Evolutionary conservation across 2,113 vertebrate species (phyloP).

Genomic region (Calidris pygmaea): DNA sequence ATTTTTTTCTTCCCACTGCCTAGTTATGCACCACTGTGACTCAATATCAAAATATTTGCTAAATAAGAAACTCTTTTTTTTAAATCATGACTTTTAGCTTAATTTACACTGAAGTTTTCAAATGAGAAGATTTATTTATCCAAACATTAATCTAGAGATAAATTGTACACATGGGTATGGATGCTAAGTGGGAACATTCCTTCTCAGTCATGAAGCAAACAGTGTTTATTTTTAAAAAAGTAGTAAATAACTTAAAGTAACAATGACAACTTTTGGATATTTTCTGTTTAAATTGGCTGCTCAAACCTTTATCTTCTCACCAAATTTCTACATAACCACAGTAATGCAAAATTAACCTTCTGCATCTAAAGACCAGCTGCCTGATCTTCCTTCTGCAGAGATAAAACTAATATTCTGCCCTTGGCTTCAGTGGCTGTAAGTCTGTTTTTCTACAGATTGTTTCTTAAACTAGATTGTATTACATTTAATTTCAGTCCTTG

Average conservation of each 20-base stretch:
- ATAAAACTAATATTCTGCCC: neutral
- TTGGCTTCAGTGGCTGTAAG: neutral
- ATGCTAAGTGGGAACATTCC: neutral
- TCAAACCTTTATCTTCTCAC: neutral
- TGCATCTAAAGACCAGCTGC: neutral
- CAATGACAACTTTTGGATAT: neutral
- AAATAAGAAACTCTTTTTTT: neutral
- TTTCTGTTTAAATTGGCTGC: neutral
- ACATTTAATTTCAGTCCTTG: neutral
- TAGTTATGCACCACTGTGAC: neutral
- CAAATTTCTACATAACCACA: neutral
- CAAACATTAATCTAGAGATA: neutral
- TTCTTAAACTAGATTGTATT: neutral
- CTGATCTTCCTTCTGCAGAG: neutral
- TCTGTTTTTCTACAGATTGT: neutral
- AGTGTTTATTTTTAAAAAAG: neutral
- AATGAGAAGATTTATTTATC: neutral
- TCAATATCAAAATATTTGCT: neutral
- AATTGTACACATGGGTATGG: neutral
- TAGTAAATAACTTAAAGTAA: neutral
- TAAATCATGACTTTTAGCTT: neutral
- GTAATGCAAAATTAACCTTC: neutral
- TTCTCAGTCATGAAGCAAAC: neutral
- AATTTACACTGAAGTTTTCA: neutral
- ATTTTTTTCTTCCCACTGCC: neutral